Base-by-base conservation (phyloP, 1,140 invertebrate species). In the Philopotamus ludificatus region DNA sequence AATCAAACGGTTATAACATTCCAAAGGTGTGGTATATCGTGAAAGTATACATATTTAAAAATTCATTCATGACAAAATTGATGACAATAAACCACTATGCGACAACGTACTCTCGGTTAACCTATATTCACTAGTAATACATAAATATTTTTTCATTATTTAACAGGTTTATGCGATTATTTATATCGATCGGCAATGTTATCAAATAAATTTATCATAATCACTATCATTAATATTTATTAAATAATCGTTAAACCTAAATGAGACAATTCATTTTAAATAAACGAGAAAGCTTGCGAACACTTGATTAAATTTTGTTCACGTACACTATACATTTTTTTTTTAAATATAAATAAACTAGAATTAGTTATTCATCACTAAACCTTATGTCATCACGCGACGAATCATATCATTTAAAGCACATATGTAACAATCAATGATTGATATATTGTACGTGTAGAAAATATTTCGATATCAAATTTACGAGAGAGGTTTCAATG, bases 121-220 rank as follows among this genome's bases (percentile, higher is more conserved):
- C 55, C 55, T 58, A 58, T 44, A n/a, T 23, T 58, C 41, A 58
- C 55, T 58, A 58, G 45, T 58, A 12, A 44, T 58, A 58, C 34
- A 58, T 45, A 45, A 55, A 55, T 55, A 55, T 55, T 34, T 16
- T 53, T 22, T 53, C 28, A 34, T 53, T 26, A 53, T 55, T 55
- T 55, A 55, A 55, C 51, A 18, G 28, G 21, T 23, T 25, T 55
- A 55, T n/a, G 28, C 20, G 16, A 50, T 20, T 21, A 21, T 10
- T 16, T 50, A 50, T 21, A 21, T 50, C 3, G 15, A 3, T 34
- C 8, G n/a, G 18, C n/a, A 34, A 49, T 49, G 15, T 49, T 15
- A 49, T 49, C 47, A 18, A 34, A 34, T 34, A 34, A n/a, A n/a
- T n/a, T n/a, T n/a, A 34, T 34, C 28, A 34, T n/a, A 34, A 34